Conservation (phyloP, 2,888 invertebrate genomes). For the Caenorhabditis sp. region DNA sequence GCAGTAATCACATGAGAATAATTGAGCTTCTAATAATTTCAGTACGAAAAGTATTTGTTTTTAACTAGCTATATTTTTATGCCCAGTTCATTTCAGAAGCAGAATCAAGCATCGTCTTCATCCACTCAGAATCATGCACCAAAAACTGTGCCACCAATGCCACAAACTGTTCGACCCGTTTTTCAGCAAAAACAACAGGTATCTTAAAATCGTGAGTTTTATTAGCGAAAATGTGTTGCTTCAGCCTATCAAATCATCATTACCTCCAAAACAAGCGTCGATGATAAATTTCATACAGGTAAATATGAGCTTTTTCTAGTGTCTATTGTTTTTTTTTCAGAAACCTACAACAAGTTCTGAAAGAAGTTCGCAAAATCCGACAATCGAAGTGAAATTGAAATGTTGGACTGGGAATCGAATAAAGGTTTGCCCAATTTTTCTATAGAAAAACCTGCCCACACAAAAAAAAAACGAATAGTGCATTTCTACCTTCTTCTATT, state of each 20-base stretch:
- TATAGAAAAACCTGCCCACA: too few relatives aligned
- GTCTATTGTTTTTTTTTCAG: not conserved
- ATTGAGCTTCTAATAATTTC: too few relatives aligned
- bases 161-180: not conserved
- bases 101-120: not conserved
- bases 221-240: too few relatives aligned
- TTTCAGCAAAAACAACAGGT: not conserved
- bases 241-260: constrained; percentile 21
- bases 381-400: constrained; percentile 26
- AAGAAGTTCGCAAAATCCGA: constrained; percentile 10
- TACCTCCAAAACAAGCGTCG: constrained; percentile 10
- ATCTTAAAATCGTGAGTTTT: too few relatives aligned
- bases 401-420: constrained; percentile 12
- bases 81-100: too few relatives aligned
- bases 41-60: too few relatives aligned
- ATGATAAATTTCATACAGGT: constrained; percentile 17
- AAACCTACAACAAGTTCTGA: constrained; percentile 1
- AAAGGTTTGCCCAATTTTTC: not conserved
- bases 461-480: too few relatives aligned
- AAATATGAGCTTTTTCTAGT: not conserved
- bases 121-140: not conserved
- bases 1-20: too few relatives aligned
- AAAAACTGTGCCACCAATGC: not conserved
- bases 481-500: too few relatives aligned
- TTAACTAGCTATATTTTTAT: too few relatives aligned